These are phyloP conservation scores for Chaitophorus viminalis DNA, from an alignment of 2,888 invertebrate genomes.

Conservation along the genomic window DNA sequence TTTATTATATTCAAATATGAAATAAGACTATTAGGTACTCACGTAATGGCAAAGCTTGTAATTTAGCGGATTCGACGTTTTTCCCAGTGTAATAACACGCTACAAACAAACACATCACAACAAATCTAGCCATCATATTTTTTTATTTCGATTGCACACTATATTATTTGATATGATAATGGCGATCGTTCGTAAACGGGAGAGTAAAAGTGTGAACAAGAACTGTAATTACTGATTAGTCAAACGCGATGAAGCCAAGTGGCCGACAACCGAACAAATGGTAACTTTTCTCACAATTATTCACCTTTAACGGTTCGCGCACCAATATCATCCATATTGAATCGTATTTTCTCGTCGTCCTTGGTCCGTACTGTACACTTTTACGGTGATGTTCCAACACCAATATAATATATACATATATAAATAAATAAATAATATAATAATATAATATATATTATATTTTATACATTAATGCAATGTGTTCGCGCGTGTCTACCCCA, in stretches of 20 bases:
- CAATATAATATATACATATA: too few species aligned
- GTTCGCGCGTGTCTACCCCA: background rate
- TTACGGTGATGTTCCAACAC: slow-evolving; percentile 3
- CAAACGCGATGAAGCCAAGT: background rate
- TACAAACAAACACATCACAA: background rate
- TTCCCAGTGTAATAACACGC: slow-evolving; percentile 13
- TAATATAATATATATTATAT: too few species aligned
- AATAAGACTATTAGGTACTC: slow-evolving; percentile 33
- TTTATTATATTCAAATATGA: too few species aligned
- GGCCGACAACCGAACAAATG: slow-evolving; percentile 2
- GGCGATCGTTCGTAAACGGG: too few species aligned
- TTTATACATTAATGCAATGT: background rate
- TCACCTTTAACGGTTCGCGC: slow-evolving; percentile 23
- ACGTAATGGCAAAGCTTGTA: slow-evolving; percentile 62
- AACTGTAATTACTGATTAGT: background rate
- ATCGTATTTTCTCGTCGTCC: slow-evolving; percentile 48
- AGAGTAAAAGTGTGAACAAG: background rate
- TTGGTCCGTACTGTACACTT: slow-evolving; percentile 33
- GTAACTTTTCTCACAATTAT: slow-evolving; percentile 15
- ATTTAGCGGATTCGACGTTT: slow-evolving; percentile 47
- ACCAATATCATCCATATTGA: background rate
- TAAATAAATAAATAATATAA: too few species aligned
- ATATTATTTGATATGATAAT: too few species aligned
- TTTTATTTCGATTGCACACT: background rate
- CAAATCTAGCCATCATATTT: slow-evolving; percentile 1